phyloP scores from a whole-genome alignment of 2,113 vertebrate genomes.

The Urocynchramus pylzowi region DNA sequence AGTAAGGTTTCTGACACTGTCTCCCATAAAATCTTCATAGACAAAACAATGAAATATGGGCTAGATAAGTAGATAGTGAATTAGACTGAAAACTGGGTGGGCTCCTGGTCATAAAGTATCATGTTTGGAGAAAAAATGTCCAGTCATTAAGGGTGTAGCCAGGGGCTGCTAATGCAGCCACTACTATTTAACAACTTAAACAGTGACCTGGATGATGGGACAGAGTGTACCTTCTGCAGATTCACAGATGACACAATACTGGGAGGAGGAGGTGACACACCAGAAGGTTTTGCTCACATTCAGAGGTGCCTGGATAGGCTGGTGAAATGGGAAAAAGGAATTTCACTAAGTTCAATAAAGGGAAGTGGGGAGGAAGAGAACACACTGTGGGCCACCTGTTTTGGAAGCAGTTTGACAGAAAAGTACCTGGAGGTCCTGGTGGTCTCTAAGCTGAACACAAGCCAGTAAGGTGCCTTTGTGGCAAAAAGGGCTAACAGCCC shows the following conservation, averaged over 20 bases:
- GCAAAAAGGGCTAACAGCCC: not conserved
- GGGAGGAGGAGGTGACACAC: not conserved
- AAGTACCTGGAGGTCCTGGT: not conserved
- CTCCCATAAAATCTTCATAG: not conserved
- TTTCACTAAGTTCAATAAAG: not conserved
- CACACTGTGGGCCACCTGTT: rapidly evolving
- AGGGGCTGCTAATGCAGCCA: not conserved
- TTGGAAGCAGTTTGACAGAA: not conserved
- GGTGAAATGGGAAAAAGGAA: not conserved
- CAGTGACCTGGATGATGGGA: not conserved
- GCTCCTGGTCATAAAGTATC: not conserved
- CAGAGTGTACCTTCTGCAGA: not conserved
- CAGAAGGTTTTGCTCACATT: not conserved
- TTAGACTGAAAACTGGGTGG: not conserved
- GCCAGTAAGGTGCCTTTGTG: not conserved
- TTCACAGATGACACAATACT: not conserved
- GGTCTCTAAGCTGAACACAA: not conserved
- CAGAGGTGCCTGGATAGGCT: not conserved
- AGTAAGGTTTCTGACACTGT: not conserved
- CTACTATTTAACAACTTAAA: not conserved
- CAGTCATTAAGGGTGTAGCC: not conserved
- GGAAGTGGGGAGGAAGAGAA: not conserved
- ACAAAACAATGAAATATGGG: not conserved
- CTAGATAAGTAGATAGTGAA: not conserved
- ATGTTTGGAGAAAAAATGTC: not conserved